Evolutionary conservation across 2,888 invertebrate species (phyloP).

Genomic region (Habrosyne pyritoides): DNA sequence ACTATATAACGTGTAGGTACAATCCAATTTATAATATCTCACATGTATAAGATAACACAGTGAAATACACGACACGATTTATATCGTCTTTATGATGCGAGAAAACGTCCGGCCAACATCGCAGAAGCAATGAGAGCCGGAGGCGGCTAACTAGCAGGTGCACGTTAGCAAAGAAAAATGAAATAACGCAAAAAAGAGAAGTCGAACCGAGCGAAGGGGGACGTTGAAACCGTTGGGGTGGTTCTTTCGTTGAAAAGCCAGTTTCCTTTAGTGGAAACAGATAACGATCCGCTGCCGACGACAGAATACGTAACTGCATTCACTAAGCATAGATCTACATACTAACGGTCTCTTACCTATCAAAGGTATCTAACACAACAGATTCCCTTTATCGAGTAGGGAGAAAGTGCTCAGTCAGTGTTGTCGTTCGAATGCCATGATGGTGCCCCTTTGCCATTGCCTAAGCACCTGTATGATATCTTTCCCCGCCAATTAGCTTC

Average conservation of each 20-base stretch:
- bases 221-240: constrained; percentile 66
- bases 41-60: neutral
- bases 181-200: constrained; percentile 80
- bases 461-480: constrained; percentile 10
- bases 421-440: constrained; percentile 40
- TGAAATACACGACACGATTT: constrained; percentile 30
- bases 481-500: constrained; percentile 31
- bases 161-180: constrained; percentile 80
- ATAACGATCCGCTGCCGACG: constrained; percentile 82
- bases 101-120: constrained; percentile 52
- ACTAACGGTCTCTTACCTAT: constrained; percentile 57
- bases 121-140: constrained; percentile 63
- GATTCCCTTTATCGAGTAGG: constrained; percentile 49
- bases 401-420: constrained; percentile 55
- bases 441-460: constrained; percentile 31
- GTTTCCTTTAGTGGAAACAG: constrained; percentile 83
- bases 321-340: constrained; percentile 73
- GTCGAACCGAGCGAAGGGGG: constrained; percentile 61
- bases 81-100: constrained; percentile 40
- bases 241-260: constrained; percentile 80
- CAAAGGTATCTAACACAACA: constrained; percentile 70
- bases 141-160: constrained; percentile 79
- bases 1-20: too few relatives aligned
- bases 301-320: constrained; percentile 81
- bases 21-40: neutral